Percentiles rank a stretch among this genome's conserved stretches.
phyloP scores from a whole-genome alignment of 2,797 vertebrate species.

The Fistularia commersonii region DNA sequence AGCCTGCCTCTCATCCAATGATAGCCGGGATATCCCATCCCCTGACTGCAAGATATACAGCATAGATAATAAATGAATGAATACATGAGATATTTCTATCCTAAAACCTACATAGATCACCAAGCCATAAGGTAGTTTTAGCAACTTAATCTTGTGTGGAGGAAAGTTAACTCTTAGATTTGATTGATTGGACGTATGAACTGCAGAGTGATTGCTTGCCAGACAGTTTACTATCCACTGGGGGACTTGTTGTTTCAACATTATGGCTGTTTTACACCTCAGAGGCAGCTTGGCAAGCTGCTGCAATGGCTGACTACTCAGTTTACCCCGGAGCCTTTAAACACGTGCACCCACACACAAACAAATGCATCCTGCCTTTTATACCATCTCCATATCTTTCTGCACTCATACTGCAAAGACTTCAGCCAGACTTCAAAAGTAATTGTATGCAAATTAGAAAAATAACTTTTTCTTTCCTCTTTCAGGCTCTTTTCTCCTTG shows the following conservation, averaged over 20 bases:
- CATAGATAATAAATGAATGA: too few relatives aligned
- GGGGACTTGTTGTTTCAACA: conserved; percentile 18
- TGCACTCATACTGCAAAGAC: background rate
- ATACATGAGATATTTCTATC: too few relatives aligned
- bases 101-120: background rate
- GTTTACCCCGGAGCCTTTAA: conserved; percentile 33
- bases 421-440: conserved; percentile 5
- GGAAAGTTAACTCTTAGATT: background rate
- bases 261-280: conserved; percentile 19
- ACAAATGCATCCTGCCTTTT: conserved; percentile 20
- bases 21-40: too few relatives aligned
- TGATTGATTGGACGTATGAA: conserved; percentile 3
- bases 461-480: conserved; percentile 3
- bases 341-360: conserved; percentile 37
- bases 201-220: conserved; percentile 8
- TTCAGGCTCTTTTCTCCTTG: conserved; percentile 14
- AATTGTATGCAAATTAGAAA: conserved; percentile 19
- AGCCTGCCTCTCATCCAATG: too few relatives aligned
- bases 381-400: conserved; percentile 12
- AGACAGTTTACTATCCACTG: conserved; percentile 22
- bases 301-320: conserved; percentile 17
- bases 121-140: background rate
- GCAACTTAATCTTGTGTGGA: too few relatives aligned
- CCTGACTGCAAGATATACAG: too few relatives aligned
- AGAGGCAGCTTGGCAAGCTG: conserved; percentile 18